Evolutionary conservation across 1,140 invertebrate species (phyloP), one percentile per base, ranked within the genome.

Genomic region (Anagrus nilaparvatae): DNA sequence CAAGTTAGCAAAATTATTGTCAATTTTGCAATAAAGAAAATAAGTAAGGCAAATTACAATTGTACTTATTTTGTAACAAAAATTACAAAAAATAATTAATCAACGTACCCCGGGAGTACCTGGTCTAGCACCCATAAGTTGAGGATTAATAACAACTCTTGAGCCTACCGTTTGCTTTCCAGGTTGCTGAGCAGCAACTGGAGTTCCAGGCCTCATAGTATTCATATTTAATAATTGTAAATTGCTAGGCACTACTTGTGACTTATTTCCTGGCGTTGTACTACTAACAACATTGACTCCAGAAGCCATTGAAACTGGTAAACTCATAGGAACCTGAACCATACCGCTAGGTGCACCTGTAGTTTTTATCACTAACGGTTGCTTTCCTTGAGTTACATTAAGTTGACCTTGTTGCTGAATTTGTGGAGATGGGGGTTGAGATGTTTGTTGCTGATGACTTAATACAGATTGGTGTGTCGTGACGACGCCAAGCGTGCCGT

Each of bases 171-270:
- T 75, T 43, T 76, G 73, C 50, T 78, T 77, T 41, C 76, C 77
- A 32, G 76, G 77, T 59, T 87, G 88, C 55, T 82, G 80, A 43
- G 74, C 74, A n/a, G 76, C 74, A 41, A 73, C 62, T 17, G 81
- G 78, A 32, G 79, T 73, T 37, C 70, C 76, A 23, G 82, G 78
- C 48, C 85, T 72, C 69, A 88, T 79, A 4, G 73, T 55, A 61
- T 77, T 78, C 23, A 78, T 70, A 70, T 89, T 90, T 36, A 92
- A 72, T 58, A 92, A 84, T 62, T 88, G 85, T 48, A 91, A 82
- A 70, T 85, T 85, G 46, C 78, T 75, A 36, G 76, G 76, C 41
- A 84, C 68, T 48, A 70, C 62, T 10, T 32, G 69, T 66, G 43
- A 73, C 44, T 76, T 68, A 36, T 19, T 19, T 70, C 69, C 52